These are phyloP conservation scores for Leptinotarsa haldemani DNA, from an alignment of 2,888 invertebrate species.

Conservation along the genomic window DNA sequence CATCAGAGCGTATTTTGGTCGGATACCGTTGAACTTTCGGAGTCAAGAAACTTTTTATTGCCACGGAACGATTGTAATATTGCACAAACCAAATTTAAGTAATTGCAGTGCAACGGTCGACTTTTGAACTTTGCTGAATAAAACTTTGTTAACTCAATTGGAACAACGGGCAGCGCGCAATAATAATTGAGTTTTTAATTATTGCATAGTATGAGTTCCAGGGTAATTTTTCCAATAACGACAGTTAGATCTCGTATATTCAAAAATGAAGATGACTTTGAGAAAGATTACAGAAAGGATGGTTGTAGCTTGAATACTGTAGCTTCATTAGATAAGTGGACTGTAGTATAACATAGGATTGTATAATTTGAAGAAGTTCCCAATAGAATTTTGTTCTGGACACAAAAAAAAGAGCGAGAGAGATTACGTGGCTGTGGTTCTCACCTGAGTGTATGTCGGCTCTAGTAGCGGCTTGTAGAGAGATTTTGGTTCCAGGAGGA, in stretches of 20 bases:
- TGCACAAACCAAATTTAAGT: conserved; percentile 49
- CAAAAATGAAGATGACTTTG: no score
- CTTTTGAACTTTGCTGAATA: conserved; percentile 41
- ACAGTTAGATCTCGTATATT: background rate
- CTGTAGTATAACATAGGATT: no score
- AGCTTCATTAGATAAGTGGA: no score
- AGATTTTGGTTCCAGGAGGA: no score
- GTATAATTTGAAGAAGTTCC: no score
- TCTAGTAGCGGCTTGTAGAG: no score
- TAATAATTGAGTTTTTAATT: background rate
- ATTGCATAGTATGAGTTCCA: conserved; percentile 2
- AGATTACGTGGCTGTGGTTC: no score
- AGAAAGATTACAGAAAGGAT: no score
- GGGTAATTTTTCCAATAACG: background rate
- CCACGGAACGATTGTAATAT: conserved; percentile 42
- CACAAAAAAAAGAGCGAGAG: no score
- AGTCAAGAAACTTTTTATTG: conserved; percentile 55
- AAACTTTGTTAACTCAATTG: conserved; percentile 35
- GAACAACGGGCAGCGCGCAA: conserved; percentile 26
- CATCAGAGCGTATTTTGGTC: conserved; percentile 33
- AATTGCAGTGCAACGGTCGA: conserved; percentile 39
- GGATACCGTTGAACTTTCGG: conserved; percentile 48
- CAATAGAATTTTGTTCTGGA: no score
- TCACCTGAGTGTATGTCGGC: no score
- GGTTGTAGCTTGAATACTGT: no score